Percentiles rank a stretch among this genome's conserved stretches.
Evolutionary conservation across 1,140 invertebrate species (phyloP).

Genomic region (Dendroctonus ponderosae): DNA sequence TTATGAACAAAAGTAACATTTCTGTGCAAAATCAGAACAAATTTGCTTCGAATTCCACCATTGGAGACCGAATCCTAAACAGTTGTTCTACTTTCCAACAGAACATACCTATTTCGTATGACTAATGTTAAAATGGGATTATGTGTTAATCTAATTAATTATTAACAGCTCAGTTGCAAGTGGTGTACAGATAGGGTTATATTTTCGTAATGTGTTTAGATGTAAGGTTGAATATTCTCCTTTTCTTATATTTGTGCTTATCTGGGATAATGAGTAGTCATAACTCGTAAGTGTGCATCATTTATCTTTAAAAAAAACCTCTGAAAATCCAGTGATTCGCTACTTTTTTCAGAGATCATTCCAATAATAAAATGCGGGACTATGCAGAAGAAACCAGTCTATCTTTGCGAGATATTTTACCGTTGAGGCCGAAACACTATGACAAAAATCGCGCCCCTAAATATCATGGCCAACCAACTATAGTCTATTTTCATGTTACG

Average conservation of each 20-base stretch:
- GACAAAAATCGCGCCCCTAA: slow-evolving; percentile 89
- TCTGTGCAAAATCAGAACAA: no score
- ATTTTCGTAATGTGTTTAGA: slow-evolving; percentile 21
- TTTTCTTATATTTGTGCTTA: slow-evolving; percentile 17
- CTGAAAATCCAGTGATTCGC: background rate
- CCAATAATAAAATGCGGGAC: slow-evolving; percentile 34
- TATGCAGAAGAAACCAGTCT: slow-evolving; percentile 60
- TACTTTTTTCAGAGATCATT: slow-evolving; percentile 24
- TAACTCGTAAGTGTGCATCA: slow-evolving; percentile 8
- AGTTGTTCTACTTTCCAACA: background rate
- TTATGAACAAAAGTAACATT: no score
- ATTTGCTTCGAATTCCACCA: no score
- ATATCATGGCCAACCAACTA: slow-evolving; percentile 76
- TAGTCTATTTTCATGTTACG: slow-evolving; percentile 87
- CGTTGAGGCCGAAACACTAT: slow-evolving; percentile 79
- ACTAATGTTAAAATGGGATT: slow-evolving; percentile 11
- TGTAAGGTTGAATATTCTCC: slow-evolving; percentile 11
- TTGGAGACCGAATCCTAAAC: background rate
- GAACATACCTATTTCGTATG: slow-evolving; percentile 10
- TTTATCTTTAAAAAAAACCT: background rate
- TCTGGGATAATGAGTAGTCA: slow-evolving; percentile 13
- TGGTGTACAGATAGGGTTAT: slow-evolving; percentile 7
- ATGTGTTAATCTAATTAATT: slow-evolving; percentile 18
- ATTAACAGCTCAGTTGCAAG: slow-evolving; percentile 1
- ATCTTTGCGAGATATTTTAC: slow-evolving; percentile 77